phyloP scores from a whole-genome alignment of 2,113 vertebrate species.

The Rana temporaria region DNA sequence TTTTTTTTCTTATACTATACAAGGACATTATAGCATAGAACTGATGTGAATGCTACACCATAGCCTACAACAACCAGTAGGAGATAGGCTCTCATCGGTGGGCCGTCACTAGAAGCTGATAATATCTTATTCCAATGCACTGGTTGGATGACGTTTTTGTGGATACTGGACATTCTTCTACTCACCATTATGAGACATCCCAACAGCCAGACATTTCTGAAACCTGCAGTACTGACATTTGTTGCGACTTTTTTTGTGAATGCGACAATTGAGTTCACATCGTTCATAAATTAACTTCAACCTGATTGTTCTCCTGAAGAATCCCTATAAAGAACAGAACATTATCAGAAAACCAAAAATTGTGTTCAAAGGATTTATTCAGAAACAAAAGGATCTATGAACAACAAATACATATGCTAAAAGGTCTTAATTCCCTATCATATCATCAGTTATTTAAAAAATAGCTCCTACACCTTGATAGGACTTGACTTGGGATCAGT shows the following conservation, averaged over 20 bases:
- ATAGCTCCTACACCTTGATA: too few species aligned
- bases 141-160: neutral
- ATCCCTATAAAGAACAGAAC: constrained; percentile 76
- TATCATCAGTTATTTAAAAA: too few species aligned
- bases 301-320: constrained; percentile 94
- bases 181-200: constrained; percentile 99
- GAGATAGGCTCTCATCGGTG: neutral
- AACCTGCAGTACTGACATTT: constrained; percentile 99
- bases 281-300: constrained; percentile 95
- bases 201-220: constrained; percentile 95
- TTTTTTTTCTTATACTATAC: too few species aligned
- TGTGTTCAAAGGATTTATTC: too few species aligned
- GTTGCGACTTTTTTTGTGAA: constrained; percentile 98
- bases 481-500: too few species aligned
- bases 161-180: neutral
- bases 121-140: neutral
- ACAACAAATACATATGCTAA: too few species aligned
- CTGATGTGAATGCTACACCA: too few species aligned
- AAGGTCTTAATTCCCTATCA: too few species aligned
- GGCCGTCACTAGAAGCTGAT: neutral
- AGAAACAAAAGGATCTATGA: too few species aligned
- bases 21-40: too few species aligned
- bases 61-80: too few species aligned
- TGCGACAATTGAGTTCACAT: constrained; percentile 94
- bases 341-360: too few species aligned